Conservation (phyloP, 2,888 invertebrate genomes). For the Drosophila ezoana region DNA sequence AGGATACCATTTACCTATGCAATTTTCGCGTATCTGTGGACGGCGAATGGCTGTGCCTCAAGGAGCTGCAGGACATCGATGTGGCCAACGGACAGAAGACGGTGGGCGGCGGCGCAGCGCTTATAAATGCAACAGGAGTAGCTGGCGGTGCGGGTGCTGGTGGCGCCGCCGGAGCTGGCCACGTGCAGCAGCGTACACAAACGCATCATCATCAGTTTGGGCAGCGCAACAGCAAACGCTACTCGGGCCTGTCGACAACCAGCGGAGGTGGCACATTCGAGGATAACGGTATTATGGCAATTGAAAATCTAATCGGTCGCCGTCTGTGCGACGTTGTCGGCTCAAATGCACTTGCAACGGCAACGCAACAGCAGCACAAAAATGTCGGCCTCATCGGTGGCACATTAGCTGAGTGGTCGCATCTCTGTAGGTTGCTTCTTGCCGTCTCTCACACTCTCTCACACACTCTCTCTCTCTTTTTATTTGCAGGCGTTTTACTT, state of each 20-base stretch:
- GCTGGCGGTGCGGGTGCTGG: conserved; percentile 7
- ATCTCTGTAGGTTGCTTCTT: conserved; percentile 85
- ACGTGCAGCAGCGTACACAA: conserved; percentile 47
- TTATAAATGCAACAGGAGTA: conserved; percentile 24
- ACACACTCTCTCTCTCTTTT: conserved; percentile 3
- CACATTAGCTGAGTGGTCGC: conserved; percentile 83
- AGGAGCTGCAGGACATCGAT: conserved; percentile 96
- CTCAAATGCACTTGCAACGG: conserved; percentile 64
- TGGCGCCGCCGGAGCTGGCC: conserved; percentile 12
- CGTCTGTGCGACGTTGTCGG: conserved; percentile 80
- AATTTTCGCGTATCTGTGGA: conserved; percentile 98
- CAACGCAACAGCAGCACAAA: conserved; percentile 72
- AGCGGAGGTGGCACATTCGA: conserved; percentile 62
- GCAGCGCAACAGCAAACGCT: conserved; percentile 76
- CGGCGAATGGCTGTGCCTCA: conserved; percentile 98
- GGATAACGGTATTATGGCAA: conserved; percentile 84
- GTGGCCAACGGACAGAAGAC: conserved; percentile 85
- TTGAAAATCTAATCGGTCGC: conserved; percentile 84
- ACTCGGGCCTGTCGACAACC: conserved; percentile 66
- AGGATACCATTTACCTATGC: conserved; percentile 98
- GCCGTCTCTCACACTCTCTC: conserved; percentile 10
- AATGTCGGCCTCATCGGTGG: conserved; percentile 84
- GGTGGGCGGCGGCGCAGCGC: conserved; percentile 58
- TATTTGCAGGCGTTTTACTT: conserved; percentile 35
- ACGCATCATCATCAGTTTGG: conserved; percentile 57